Base-by-base conservation (phyloP, 2,113 vertebrate species). In the Hyaena hyaena region DNA sequence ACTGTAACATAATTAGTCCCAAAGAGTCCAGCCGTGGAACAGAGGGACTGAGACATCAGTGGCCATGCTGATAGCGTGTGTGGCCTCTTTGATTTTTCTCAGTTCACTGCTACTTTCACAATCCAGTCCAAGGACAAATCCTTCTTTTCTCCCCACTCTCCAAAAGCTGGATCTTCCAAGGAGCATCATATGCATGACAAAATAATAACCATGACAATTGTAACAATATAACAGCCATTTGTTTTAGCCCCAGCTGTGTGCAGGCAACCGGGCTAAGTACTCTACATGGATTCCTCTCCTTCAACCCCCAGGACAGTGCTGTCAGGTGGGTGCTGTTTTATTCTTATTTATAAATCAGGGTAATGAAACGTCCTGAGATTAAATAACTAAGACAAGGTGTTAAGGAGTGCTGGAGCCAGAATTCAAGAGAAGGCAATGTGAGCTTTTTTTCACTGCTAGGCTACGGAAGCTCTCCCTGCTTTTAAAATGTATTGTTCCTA, bases 1-100 rank as follows among this genome's bases (percentile, higher is more conserved):
- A 21, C 6, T 4, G 45, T 66, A 68, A 91, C 12, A 6, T 87
- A 43, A 88, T 84, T 98, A 65, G 50, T 94, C 69, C 35, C 50
- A 7, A 21, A 95, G 21, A 96, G 12, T 19, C 12, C 2, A 85
- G 45, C 93, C 88, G 39, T 80, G 84, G 55, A 71, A 95, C 8
- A 39, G 53, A 48, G 19, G 55, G 21, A 83, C 24, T 86, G 86
- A 96, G 0, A 2, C 81, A 74, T 69, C 21, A 33, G 16, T n/a
- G 94, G 35, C 9, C 61, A 86, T 5, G 14, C 53, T 1, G 1
- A 65, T 77, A 97, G 58, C 53, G 93, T 45, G 31, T 7, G 7
- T 39, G 86, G n/a, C 17, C 90, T 35, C 43, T 93, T 95, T 31
- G 43, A 33, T 65, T 61, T 92, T 87, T 95, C 63, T 97, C 96